These are phyloP conservation scores for Tetrapedia diversipes DNA, from an alignment of 2,888 invertebrate species.

Conservation along the genomic window DNA sequence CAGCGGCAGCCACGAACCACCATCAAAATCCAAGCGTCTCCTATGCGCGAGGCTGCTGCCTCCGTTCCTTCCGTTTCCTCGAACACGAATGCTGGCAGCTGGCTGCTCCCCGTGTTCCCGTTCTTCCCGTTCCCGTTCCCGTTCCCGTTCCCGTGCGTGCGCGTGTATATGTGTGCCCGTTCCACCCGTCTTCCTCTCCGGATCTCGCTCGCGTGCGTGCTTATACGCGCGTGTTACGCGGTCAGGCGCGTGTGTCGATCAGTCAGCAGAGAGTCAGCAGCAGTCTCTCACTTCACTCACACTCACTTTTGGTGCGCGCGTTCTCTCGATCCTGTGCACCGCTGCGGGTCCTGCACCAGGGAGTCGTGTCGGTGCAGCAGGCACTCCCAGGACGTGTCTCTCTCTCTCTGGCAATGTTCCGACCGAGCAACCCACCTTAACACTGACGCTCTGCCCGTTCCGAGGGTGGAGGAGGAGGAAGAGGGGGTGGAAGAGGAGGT, in stretches of 20 bases:
- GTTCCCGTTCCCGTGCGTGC: neutral
- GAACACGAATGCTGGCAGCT: slow-evolving; percentile 28
- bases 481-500: slow-evolving; percentile 63
- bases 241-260: slow-evolving; percentile 47
- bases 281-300: slow-evolving; percentile 53
- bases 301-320: slow-evolving; percentile 60
- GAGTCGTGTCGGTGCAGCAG: slow-evolving; percentile 71
- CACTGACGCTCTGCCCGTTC: slow-evolving; percentile 80
- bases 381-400: slow-evolving; percentile 80
- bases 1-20: too few species aligned
- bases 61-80: slow-evolving; percentile 13
- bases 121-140: slow-evolving; percentile 14
- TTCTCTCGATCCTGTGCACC: slow-evolving; percentile 62
- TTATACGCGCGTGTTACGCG: slow-evolving; percentile 42
- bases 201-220: slow-evolving; percentile 37
- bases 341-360: slow-evolving; percentile 65
- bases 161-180: neutral
- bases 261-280: slow-evolving; percentile 28
- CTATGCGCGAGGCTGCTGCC: slow-evolving; percentile 5
- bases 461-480: slow-evolving; percentile 50
- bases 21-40: slow-evolving; percentile 4
- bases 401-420: slow-evolving; percentile 78
- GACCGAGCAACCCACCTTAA: slow-evolving; percentile 81
- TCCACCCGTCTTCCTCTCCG: neutral
- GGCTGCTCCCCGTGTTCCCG: too few species aligned